Conservation (phyloP, 2,797 vertebrate species). For the Varecia variegata region DNA sequence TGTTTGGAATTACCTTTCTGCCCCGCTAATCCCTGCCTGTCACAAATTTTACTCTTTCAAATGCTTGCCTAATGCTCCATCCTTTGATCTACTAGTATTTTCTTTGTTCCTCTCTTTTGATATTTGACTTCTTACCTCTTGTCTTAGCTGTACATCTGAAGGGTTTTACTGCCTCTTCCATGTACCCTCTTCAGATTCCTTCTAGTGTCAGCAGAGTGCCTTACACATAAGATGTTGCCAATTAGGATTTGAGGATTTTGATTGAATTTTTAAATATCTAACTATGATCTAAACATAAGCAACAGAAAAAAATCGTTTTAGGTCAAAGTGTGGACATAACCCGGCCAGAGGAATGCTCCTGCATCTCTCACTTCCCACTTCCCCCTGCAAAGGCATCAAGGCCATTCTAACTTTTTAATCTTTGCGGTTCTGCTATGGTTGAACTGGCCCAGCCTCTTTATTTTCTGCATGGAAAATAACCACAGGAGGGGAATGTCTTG, state of each 20-base stretch:
- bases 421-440: background rate
- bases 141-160: background rate
- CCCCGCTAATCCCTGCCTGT: background rate
- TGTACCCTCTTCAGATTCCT: background rate
- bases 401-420: background rate
- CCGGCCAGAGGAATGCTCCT: background rate
- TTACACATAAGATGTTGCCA: background rate
- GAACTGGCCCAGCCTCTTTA: background rate
- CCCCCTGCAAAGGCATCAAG: background rate
- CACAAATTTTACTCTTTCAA: slow-evolving; percentile 22
- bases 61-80: background rate
- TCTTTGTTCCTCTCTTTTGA: slow-evolving; percentile 47
- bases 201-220: background rate
- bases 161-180: background rate
- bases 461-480: background rate
- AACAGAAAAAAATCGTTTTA: background rate
- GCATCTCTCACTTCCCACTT: background rate
- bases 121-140: background rate
- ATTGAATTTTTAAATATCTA: background rate
- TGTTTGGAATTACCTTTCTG: background rate
- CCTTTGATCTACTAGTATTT: slow-evolving; percentile 35
- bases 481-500: background rate
- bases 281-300: background rate
- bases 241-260: slow-evolving; percentile 29
- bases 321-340: background rate